A percentile compares a stretch with the other conserved stretches of the same genome.
phyloP scores from a whole-genome alignment of 1,140 invertebrate genomes.

The Temnothorax nylanderi region DNA sequence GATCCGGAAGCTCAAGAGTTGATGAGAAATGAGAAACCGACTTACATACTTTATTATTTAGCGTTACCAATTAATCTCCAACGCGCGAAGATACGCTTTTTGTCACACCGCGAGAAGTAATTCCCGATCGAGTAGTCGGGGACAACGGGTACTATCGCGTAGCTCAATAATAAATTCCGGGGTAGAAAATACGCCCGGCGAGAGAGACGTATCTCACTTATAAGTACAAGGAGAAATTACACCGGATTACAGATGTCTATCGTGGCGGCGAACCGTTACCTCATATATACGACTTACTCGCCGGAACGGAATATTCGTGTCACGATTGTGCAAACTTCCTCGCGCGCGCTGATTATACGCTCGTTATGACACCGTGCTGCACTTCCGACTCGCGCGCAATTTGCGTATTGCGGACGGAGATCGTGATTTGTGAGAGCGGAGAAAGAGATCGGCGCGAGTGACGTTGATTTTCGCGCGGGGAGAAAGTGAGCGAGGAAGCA shows the following conservation, averaged over 20 bases:
- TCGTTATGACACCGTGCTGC: constrained; percentile 12
- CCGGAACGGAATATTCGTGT: constrained; percentile 36
- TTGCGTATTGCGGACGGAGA: neutral
- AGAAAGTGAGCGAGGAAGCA: neutral
- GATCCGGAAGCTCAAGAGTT: neutral
- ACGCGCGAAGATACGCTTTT: constrained; percentile 11
- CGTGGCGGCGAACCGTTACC: constrained; percentile 6
- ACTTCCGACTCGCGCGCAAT: constrained; percentile 21
- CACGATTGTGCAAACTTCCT: constrained; percentile 33
- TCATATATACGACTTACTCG: constrained; percentile 3
- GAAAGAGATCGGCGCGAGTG: neutral
- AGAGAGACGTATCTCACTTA: neutral
- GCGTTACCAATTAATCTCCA: constrained; percentile 8
- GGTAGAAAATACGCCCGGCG: constrained; percentile 21
- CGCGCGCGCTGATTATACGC: constrained; percentile 24
- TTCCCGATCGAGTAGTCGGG: neutral
- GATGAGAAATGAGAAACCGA: neutral
- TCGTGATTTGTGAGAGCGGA: neutral
- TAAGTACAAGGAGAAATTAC: constrained; percentile 26
- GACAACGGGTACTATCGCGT: neutral
- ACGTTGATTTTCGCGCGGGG: neutral
- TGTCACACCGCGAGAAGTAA: constrained; percentile 6
- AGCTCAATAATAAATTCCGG: constrained; percentile 10
- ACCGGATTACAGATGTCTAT: constrained; percentile 37
- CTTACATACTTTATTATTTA: constrained; percentile 11